Evolutionary conservation across 1,140 invertebrate genomes (phyloP).

Genomic region (Drosophila gunungcola): DNA sequence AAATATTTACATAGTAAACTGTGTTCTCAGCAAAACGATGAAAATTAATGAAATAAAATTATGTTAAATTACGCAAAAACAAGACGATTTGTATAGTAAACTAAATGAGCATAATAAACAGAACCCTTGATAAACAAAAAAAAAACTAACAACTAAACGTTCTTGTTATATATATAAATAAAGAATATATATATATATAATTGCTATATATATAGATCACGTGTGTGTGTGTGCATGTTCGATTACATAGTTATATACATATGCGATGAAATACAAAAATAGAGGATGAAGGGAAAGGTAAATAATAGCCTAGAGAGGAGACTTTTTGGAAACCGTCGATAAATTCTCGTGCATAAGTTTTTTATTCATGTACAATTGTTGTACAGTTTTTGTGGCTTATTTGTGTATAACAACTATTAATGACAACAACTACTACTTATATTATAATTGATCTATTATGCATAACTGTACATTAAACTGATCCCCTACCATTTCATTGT

Average conservation of each 20-base stretch:
- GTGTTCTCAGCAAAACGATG: slow-evolving; percentile 71
- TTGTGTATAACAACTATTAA: slow-evolving; percentile 75
- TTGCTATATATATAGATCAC: slow-evolving; percentile 56
- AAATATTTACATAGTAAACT: slow-evolving; percentile 80
- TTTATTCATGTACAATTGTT: slow-evolving; percentile 67
- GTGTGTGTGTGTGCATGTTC: slow-evolving; percentile 75
- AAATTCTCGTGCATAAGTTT: slow-evolving; percentile 76
- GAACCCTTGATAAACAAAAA: slow-evolving; percentile 28
- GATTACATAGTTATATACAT: slow-evolving; percentile 55
- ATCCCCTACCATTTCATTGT: background rate
- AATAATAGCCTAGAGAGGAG: slow-evolving; percentile 62
- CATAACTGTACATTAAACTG: slow-evolving; percentile 50
- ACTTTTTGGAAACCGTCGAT: slow-evolving; percentile 75
- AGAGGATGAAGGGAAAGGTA: slow-evolving; percentile 8
- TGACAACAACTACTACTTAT: slow-evolving; percentile 51
- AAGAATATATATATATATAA: slow-evolving; percentile 30
- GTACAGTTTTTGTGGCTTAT: slow-evolving; percentile 79
- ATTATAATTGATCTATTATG: slow-evolving; percentile 53
- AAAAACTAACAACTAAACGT: slow-evolving; percentile 29
- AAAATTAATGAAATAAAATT: slow-evolving; percentile 52
- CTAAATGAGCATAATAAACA: slow-evolving; percentile 52
- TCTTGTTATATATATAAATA: slow-evolving; percentile 64
- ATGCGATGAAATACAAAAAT: slow-evolving; percentile 38
- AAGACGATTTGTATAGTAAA: slow-evolving; percentile 78
- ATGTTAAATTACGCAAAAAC: slow-evolving; percentile 49